A percentile compares a stretch with the other conserved stretches of the same genome.
These are phyloP conservation scores for Callaeas wilsoni DNA, from an alignment of 2,113 vertebrate genomes.

Conservation along the genomic window DNA sequence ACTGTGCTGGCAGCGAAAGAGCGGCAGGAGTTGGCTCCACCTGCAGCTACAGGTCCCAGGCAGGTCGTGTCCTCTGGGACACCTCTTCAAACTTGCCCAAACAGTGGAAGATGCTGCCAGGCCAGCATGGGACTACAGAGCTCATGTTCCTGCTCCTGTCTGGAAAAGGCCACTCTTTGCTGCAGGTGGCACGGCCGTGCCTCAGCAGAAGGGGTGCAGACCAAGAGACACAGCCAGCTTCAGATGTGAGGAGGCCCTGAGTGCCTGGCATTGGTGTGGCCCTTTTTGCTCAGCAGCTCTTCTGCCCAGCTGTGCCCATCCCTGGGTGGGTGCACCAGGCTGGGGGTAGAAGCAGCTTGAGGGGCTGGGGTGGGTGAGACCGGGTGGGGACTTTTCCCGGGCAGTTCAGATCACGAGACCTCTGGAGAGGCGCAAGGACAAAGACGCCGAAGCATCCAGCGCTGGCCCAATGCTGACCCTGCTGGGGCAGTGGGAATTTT, in stretches of 20 bases:
- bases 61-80: not conserved
- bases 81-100: not conserved
- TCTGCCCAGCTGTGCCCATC: not conserved
- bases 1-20: not conserved
- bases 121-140: fast-evolving
- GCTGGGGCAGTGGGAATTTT: not conserved
- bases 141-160: fast-evolving
- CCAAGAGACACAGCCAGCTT: not conserved
- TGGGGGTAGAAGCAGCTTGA: not conserved
- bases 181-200: not conserved
- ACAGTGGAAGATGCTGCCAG: not conserved
- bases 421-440: fast-evolving
- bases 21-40: not conserved
- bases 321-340: not conserved
- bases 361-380: not conserved
- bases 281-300: not conserved
- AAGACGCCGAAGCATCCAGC: not conserved
- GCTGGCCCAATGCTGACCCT: not conserved
- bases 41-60: not conserved
- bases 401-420: fast-evolving
- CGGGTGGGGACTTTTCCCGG: not conserved
- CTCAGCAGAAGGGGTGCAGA: not conserved
- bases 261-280: not conserved
- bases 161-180: not conserved
- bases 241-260: not conserved